Conservation (phyloP, 1,140 invertebrate genomes). For the Thalassaphorura encarpata region DNA sequence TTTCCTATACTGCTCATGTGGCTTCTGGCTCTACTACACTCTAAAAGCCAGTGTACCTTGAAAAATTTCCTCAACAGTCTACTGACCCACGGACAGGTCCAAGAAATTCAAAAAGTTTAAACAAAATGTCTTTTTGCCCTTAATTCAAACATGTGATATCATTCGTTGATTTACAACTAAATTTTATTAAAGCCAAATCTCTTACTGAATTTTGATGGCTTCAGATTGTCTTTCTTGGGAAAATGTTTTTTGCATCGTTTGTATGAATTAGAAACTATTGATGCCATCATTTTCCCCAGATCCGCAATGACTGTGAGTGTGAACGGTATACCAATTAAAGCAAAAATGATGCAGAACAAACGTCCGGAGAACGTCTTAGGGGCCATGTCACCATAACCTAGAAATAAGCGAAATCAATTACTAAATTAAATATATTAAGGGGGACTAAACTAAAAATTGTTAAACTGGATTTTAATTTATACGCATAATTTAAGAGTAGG, state of each 20-base stretch:
- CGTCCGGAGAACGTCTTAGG: conserved; percentile 75
- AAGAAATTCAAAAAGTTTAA: no score
- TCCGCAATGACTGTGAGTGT: conserved; percentile 88
- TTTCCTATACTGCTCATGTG: no score
- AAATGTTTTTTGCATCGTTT: conserved; percentile 27
- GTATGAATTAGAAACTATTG: conserved; percentile 46
- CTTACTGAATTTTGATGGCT: conserved; percentile 28
- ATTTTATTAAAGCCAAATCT: conserved; percentile 8
- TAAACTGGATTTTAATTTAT: no score
- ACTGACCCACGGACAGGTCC: no score
- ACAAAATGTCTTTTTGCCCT: no score
- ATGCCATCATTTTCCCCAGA: conserved; percentile 76
- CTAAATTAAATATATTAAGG: no score
- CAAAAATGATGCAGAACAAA: conserved; percentile 84
- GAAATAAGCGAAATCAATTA: conserved; percentile 16
- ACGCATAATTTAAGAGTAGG: no score
- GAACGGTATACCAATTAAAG: conserved; percentile 73
- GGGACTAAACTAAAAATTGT: no score
- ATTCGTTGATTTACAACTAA: background rate
- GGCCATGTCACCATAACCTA: conserved; percentile 92
- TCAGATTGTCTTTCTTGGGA: conserved; percentile 18
- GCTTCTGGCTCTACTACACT: no score
- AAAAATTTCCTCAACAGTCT: no score
- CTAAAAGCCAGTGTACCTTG: no score
- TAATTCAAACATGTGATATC: no score